These are phyloP conservation scores for Serripes groenlandicus DNA, from an alignment of 2,888 invertebrate species.

Conservation along the genomic window DNA sequence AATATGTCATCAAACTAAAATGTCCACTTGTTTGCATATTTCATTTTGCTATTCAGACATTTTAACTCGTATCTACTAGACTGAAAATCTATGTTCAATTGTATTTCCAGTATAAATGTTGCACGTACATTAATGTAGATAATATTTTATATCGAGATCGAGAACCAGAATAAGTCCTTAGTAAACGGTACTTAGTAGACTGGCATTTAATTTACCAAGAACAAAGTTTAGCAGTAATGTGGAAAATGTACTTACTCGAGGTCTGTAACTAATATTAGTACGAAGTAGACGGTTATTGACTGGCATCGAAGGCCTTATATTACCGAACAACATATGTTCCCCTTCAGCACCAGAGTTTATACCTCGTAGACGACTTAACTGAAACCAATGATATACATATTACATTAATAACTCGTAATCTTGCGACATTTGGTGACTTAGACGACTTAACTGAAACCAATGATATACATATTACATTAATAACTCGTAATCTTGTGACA, in stretches of 20 bases:
- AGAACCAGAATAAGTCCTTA: no score
- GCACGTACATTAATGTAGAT: no score
- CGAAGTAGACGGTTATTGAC: conserved; percentile 77
- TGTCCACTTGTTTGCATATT: no score
- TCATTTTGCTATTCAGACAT: no score
- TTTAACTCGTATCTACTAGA: no score
- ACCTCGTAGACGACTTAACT: conserved; percentile 8
- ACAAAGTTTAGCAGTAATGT: no score
- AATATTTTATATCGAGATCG: no score
- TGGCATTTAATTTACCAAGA: no score
- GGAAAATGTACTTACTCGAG: conserved; percentile 59
- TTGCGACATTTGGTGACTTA: neutral
- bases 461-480: neutral
- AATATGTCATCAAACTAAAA: no score
- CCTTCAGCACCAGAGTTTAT: conserved; percentile 32
- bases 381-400: conserved; percentile 4
- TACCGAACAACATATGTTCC: conserved; percentile 61
- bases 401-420: neutral
- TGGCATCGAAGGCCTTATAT: conserved; percentile 75
- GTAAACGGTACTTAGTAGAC: no score
- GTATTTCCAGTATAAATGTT: no score
- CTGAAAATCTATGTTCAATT: no score
- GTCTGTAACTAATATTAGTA: conserved; percentile 78
- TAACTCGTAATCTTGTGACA: neutral
- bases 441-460: neutral